phyloP scores from a whole-genome alignment of 2,888 invertebrate species.

The Tipula unca region DNA sequence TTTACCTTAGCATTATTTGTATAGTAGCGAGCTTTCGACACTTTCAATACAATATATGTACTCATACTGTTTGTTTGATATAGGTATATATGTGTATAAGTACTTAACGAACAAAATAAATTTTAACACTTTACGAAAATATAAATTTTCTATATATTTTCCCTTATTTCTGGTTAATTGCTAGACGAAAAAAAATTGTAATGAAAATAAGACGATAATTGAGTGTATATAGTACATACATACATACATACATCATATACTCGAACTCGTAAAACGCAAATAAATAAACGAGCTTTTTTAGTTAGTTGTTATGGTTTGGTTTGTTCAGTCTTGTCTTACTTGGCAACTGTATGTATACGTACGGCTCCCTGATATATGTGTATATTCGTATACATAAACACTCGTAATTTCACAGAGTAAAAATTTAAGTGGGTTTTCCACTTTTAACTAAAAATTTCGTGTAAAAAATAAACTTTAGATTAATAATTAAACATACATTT shows the following conservation, averaged over 20 bases:
- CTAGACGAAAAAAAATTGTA: neutral
- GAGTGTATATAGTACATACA: neutral
- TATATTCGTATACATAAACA: too few relatives aligned
- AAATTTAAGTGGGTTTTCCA: neutral
- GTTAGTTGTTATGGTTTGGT: too few relatives aligned
- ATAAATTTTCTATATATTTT: neutral
- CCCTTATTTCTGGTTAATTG: neutral
- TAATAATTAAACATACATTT: neutral
- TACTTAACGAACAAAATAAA: neutral
- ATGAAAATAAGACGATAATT: neutral
- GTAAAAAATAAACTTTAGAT: conserved; percentile 9
- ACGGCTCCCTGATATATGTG: neutral
- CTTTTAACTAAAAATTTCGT: neutral
- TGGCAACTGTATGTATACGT: neutral
- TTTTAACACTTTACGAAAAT: neutral
- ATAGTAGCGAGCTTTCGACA: neutral
- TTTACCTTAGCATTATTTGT: neutral
- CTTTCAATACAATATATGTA: neutral
- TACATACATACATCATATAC: too few relatives aligned
- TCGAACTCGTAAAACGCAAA: neutral
- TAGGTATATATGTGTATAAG: neutral
- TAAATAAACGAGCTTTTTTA: conserved; percentile 3
- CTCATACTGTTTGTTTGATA: neutral
- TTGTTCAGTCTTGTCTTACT: neutral
- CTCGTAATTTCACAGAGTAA: neutral